A percentile compares a stretch with the other conserved stretches of the same genome.
Conservation (phyloP, 2,113 vertebrate genomes). For the human region DNA sequence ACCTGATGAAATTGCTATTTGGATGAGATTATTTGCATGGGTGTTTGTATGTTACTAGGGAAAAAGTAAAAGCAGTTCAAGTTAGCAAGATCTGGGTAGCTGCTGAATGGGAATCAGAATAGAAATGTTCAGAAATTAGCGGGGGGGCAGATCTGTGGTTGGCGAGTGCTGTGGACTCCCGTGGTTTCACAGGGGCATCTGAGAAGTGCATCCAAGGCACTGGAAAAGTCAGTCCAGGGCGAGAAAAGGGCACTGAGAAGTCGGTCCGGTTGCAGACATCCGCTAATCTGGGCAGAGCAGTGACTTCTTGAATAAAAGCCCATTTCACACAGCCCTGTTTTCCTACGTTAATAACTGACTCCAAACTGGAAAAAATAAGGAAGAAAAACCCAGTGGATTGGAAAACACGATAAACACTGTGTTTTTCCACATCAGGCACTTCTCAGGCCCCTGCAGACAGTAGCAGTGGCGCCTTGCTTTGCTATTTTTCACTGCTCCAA, state of each 20-base stretch:
- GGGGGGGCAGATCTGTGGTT: accelerated
- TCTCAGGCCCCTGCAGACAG: background rate
- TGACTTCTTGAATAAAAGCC: background rate
- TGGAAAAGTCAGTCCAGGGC: too few relatives aligned
- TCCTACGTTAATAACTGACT: background rate
- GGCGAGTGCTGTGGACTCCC: background rate
- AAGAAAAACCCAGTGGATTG: background rate
- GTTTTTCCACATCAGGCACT: background rate
- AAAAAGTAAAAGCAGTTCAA: background rate
- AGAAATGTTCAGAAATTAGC: background rate
- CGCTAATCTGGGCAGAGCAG: background rate
- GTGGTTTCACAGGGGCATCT: background rate
- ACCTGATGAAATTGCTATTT: background rate
- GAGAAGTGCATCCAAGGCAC: too few relatives aligned
- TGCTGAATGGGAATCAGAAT: background rate
- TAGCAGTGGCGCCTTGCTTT: background rate
- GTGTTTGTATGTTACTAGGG: background rate
- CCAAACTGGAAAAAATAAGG: background rate
- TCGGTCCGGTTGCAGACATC: background rate
- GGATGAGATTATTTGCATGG: background rate
- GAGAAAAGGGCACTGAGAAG: too few relatives aligned
- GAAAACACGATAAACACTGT: background rate
- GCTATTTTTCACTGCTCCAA: background rate
- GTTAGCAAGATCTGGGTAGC: background rate
- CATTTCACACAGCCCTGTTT: background rate